Conservation (phyloP, 2,888 invertebrate genomes). For the Drosophila formosana region DNA sequence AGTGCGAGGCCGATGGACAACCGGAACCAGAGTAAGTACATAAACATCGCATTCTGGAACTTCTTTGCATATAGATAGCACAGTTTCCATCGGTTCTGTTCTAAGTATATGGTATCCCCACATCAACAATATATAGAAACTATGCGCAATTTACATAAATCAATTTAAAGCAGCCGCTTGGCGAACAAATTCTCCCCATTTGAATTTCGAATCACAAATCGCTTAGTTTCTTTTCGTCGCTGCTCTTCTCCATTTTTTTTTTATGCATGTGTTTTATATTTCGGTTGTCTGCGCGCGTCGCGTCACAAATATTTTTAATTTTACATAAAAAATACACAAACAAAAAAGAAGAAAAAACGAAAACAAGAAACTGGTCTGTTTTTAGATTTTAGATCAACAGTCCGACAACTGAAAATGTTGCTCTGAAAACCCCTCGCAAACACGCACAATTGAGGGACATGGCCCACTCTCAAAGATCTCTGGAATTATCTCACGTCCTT, state of each 20-base stretch:
- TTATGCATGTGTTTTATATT: slow-evolving; percentile 28
- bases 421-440: background rate
- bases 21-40: slow-evolving; percentile 94
- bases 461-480: slow-evolving; percentile 1
- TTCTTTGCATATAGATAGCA: slow-evolving; percentile 1
- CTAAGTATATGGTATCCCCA: slow-evolving; percentile 14
- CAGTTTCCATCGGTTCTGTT: slow-evolving; percentile 2
- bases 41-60: slow-evolving; percentile 10
- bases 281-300: slow-evolving; percentile 19
- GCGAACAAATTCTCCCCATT: slow-evolving; percentile 29
- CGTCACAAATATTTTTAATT: slow-evolving; percentile 54
- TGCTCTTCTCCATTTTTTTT: slow-evolving; percentile 9
- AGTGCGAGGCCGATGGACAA: slow-evolving; percentile 98
- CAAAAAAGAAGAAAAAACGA: background rate
- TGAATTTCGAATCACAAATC: slow-evolving; percentile 32
- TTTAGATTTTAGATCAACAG: slow-evolving; percentile 9
- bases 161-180: slow-evolving; percentile 57
- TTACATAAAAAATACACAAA: slow-evolving; percentile 26
- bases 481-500: slow-evolving; percentile 20
- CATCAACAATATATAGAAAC: background rate
- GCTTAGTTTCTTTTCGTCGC: slow-evolving; percentile 12
- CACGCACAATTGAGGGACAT: background rate
- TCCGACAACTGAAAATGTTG: background rate
- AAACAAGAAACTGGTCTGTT: slow-evolving; percentile 27
- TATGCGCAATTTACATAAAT: slow-evolving; percentile 58